phyloP scores from a whole-genome alignment of 1,140 invertebrate species.

The Cotesia vestalis region DNA sequence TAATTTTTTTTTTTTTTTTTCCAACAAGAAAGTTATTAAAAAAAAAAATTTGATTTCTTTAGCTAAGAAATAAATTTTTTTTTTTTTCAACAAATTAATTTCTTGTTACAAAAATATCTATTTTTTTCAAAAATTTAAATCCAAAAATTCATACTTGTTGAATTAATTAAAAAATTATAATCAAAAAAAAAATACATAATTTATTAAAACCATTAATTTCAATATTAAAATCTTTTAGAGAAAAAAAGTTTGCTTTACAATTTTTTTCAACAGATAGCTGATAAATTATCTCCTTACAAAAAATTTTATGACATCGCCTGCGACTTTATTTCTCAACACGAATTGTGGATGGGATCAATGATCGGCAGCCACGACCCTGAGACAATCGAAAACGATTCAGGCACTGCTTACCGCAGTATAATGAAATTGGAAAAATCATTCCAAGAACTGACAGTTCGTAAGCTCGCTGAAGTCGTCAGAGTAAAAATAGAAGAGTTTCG shows the following conservation, averaged over 20 bases:
- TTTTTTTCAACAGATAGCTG: slow-evolving; percentile 68
- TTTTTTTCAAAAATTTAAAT: too few relatives aligned
- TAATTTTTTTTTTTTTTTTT: too few relatives aligned
- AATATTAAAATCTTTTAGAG: neutral
- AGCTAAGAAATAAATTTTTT: too few relatives aligned
- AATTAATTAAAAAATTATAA: neutral
- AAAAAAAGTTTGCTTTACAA: slow-evolving; percentile 6
- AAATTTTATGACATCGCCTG: slow-evolving; percentile 88
- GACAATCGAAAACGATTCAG: slow-evolving; percentile 84
- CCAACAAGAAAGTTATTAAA: slow-evolving; percentile 10
- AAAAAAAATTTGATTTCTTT: neutral
- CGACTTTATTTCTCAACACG: slow-evolving; percentile 85
- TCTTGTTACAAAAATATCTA: too few relatives aligned
- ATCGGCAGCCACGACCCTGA: slow-evolving; percentile 89
- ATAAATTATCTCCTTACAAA: slow-evolving; percentile 84
- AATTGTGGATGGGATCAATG: slow-evolving; percentile 84
- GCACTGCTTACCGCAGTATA: slow-evolving; percentile 80
- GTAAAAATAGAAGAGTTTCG: slow-evolving; percentile 88
- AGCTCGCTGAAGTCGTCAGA: slow-evolving; percentile 73
- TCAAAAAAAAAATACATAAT: neutral
- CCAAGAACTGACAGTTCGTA: slow-evolving; percentile 72
- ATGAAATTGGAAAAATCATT: slow-evolving; percentile 92
- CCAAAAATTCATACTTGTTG: neutral
- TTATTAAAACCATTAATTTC: neutral
- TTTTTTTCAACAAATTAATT: too few relatives aligned